Percentiles rank a stretch among this genome's conserved stretches.
These are phyloP conservation scores for Cyclura pinguis DNA, from an alignment of 2,797 vertebrate species.

Conservation along the genomic window DNA sequence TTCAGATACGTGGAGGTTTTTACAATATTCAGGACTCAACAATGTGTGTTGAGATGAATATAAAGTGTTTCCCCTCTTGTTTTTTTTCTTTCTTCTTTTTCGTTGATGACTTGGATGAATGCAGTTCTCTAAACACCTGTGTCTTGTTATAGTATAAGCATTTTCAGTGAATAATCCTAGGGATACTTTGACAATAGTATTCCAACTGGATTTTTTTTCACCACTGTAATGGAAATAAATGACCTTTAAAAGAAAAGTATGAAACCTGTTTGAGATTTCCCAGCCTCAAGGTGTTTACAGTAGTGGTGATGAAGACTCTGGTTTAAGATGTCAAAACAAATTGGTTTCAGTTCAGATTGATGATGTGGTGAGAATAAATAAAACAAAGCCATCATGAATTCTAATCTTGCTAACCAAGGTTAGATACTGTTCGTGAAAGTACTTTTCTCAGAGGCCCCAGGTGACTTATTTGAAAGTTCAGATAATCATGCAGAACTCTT, in stretches of 20 bases:
- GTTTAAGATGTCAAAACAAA: constrained; percentile 14
- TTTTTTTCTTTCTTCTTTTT: constrained; percentile 34
- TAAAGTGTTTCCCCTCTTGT: constrained; percentile 30
- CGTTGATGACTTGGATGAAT: constrained; percentile 25
- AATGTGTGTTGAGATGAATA: constrained; percentile 52
- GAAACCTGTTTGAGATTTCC: not conserved
- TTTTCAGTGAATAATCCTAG: constrained; percentile 18
- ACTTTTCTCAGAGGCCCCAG: not conserved
- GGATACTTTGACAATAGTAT: constrained; percentile 44
- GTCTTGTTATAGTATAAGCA: constrained; percentile 10
- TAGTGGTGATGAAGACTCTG: not conserved
- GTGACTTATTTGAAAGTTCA: not conserved
- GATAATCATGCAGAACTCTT: not conserved
- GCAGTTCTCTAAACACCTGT: constrained; percentile 16
- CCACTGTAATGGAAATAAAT: constrained; percentile 20
- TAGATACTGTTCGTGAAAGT: not conserved
- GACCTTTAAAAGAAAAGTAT: constrained; percentile 11
- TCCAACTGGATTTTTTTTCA: not conserved
- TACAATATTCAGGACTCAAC: constrained; percentile 56
- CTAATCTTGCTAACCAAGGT: not conserved
- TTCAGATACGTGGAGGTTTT: constrained; percentile 58
- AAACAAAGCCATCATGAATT: constrained; percentile 2
- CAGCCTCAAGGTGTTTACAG: not conserved
- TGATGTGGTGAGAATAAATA: not conserved
- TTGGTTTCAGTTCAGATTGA: not conserved